Evolutionary conservation across 92 coral and sea anemone species (phyloP).

Genomic region (Epizoanthus fatuus): DNA sequence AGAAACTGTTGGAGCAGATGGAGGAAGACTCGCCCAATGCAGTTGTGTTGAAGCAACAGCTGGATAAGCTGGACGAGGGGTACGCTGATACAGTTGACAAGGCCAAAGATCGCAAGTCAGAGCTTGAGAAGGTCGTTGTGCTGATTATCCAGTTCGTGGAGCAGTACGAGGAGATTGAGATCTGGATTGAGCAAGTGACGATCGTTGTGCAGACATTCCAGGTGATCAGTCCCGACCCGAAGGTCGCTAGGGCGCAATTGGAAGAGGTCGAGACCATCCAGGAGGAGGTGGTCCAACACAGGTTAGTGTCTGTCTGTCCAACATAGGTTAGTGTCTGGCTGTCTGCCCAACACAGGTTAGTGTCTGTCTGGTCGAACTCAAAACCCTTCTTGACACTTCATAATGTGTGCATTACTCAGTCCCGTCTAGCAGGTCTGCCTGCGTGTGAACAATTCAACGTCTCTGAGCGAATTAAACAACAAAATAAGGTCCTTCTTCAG

Average conservation of each 20-base stretch:
- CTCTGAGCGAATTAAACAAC: too few relatives aligned
- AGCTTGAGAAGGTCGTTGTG: conserved; percentile 76
- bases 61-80: conserved; percentile 70
- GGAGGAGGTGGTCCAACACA: conserved; percentile 80
- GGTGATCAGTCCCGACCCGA: conserved; percentile 82
- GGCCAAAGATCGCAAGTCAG: conserved; percentile 75
- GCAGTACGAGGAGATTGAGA: conserved; percentile 86
- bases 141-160: conserved; percentile 85
- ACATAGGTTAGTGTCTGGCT: too few relatives aligned
- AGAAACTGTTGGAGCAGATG: conserved; percentile 78
- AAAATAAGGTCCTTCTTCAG: too few relatives aligned
- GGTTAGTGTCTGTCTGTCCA: conserved; percentile 7
- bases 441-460: too few relatives aligned
- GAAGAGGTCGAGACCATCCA: conserved; percentile 86
- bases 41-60: conserved; percentile 75
- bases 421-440: too few relatives aligned
- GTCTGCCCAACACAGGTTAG: conserved; percentile 69
- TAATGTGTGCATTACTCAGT: too few relatives aligned
- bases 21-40: conserved; percentile 84
- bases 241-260: conserved; percentile 80
- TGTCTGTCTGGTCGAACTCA: neutral
- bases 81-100: conserved; percentile 67
- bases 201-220: conserved; percentile 79
- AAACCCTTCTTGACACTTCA: too few relatives aligned
- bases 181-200: conserved; percentile 85